Evolutionary conservation across 2,797 vertebrate species (phyloP), one percentile per base, ranked within the genome.

Genomic region (Betta splendens): DNA sequence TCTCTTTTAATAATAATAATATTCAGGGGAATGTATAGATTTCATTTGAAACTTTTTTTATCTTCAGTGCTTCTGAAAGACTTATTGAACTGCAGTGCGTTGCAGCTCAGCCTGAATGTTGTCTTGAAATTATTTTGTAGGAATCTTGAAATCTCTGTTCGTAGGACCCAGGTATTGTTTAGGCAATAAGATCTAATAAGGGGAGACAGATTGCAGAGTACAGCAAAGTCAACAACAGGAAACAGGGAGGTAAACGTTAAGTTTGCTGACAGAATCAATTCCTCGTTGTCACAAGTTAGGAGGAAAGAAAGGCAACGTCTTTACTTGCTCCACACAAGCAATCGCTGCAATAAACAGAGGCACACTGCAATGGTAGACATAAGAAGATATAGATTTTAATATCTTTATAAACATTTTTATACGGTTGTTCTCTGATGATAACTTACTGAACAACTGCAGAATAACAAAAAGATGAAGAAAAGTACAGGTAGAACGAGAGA

Each of bases 371-470:
- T 68, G 75, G 92, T 94, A 91, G 93, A 92, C 90, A 94, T 94
- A 92, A 89, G 93, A 93, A 96, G 94, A 93, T 94, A 95, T 91
- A 94, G 92, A 91, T 94, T 93, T 88, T 93, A 93, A 74, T 95
- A 94, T 91, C 91, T 94, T 95, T 96, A 96, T 94, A 95, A 95
- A 95, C 94, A 92, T 93, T 91, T 85, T 85, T 89, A 83, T 89
- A 89, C 86, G 85, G 75, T 87, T 87, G 80, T 87, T 84, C 73
- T 91, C 73, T 75, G 84, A 91, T 92, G 89, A 91, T 81, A 86
- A 90, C 78, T 83, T 89, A 83, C 84, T 46, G 76, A 92, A 91
- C 83, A 79, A 76, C 76, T 76, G 77, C 85, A 76, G 80, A 82
- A 71, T 29, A 47, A 58, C 76, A 74, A 85, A 70, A 76, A 77